Evolutionary conservation across 1,140 invertebrate genomes (phyloP).

Genomic region (Leptinotarsa texana): DNA sequence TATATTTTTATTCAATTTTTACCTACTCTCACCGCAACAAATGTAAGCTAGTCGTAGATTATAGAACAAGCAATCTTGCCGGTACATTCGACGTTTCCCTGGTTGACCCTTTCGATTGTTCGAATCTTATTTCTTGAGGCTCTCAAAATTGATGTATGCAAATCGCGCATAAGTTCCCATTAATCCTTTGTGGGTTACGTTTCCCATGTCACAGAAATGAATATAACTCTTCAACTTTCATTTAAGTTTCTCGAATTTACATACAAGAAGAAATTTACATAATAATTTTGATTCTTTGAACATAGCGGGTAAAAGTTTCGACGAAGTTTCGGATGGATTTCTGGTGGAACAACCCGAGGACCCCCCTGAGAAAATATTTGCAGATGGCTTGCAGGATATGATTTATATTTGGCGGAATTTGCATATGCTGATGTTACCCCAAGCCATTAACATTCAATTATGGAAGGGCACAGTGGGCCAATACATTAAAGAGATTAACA

Average conservation of each 20-base stretch:
- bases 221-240: conserved; percentile 23
- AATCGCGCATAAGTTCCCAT: conserved; percentile 13
- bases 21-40: too few species aligned
- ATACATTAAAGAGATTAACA: conserved; percentile 6
- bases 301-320: conserved; percentile 14
- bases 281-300: conserved; percentile 22
- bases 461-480: background rate
- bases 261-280: conserved; percentile 23
- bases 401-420: background rate
- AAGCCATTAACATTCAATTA: conserved; percentile 6
- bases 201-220: conserved; percentile 20
- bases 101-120: conserved; percentile 4
- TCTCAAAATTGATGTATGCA: conserved; percentile 16
- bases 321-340: conserved; percentile 19
- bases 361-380: conserved; percentile 5
- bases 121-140: background rate
- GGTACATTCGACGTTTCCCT: background rate
- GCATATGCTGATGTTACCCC: conserved; percentile 2
- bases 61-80: background rate
- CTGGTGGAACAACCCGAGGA: background rate
- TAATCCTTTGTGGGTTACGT: conserved; percentile 21
- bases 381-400: background rate
- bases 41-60: too few species aligned
- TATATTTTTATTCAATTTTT: too few species aligned
- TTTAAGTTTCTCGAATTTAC: conserved; percentile 23